Conservation (phyloP, 2,888 invertebrate species). For the Autographa pulchrina region DNA sequence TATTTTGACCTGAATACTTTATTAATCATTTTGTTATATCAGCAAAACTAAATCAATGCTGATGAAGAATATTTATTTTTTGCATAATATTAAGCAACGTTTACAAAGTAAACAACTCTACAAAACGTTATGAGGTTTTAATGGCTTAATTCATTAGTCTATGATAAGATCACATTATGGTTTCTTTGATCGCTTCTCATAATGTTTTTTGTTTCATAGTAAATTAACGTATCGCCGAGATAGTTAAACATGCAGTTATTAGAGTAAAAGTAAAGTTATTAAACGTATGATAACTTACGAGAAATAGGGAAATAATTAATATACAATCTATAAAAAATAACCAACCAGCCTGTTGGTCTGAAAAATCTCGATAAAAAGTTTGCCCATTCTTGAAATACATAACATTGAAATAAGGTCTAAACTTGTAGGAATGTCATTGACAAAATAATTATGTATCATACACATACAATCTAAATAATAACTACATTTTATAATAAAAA, state of each 20-base stretch:
- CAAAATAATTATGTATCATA: too few species aligned
- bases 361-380: too few species aligned
- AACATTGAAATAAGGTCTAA: too few species aligned
- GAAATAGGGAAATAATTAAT: too few species aligned
- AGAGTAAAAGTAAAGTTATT: too few species aligned
- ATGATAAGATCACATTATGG: background rate
- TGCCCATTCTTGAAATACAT: too few species aligned
- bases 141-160: constrained; percentile 19
- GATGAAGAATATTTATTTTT: constrained; percentile 21
- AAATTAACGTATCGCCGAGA: background rate
- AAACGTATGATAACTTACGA: too few species aligned
- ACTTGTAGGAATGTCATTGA: too few species aligned
- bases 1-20: constrained; percentile 31
- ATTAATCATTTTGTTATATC: constrained; percentile 38
- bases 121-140: constrained; percentile 17
- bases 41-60: constrained; percentile 49
- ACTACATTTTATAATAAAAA: too few species aligned
- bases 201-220: background rate
- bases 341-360: too few species aligned
- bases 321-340: too few species aligned
- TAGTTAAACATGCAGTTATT: background rate
- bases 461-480: too few species aligned
- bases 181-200: background rate
- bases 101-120: background rate
- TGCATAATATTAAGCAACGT: constrained; percentile 39